These are phyloP conservation scores for Lutjanus argentimaculatus DNA, from an alignment of 2,797 vertebrate genomes.

Conservation along the genomic window DNA sequence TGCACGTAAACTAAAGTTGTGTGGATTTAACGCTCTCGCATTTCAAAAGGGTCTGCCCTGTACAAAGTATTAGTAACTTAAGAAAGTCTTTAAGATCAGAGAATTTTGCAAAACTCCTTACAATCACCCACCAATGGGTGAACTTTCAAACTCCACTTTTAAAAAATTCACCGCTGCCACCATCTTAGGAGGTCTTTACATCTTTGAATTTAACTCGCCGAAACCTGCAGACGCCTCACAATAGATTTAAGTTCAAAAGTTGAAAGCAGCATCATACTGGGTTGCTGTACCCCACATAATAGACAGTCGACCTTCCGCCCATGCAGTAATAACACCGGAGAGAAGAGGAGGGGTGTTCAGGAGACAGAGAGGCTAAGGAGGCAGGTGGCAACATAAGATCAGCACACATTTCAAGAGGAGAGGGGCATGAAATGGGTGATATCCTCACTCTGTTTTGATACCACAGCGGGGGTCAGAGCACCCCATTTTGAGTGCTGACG, in stretches of 20 bases:
- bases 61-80: constrained; percentile 7
- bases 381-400: constrained; percentile 17
- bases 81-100: constrained; percentile 21
- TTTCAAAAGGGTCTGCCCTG: background rate
- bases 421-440: constrained; percentile 23
- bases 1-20: background rate
- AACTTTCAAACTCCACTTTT: constrained; percentile 32
- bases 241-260: constrained; percentile 32
- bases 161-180: constrained; percentile 2
- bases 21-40: background rate
- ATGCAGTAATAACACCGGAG: background rate
- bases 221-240: background rate
- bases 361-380: constrained; percentile 13
- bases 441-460: constrained; percentile 43
- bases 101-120: constrained; percentile 7
- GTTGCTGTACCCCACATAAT: constrained; percentile 12
- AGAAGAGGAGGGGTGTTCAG: constrained; percentile 1
- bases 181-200: background rate
- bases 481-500: constrained; percentile 26
- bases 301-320: constrained; percentile 19
- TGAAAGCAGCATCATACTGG: constrained; percentile 21
- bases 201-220: constrained; percentile 16
- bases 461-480: constrained; percentile 20
- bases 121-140: background rate
- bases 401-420: constrained; percentile 9